A percentile compares a stretch with the other conserved stretches of the same genome.
These are phyloP conservation scores for Zootoca vivipara DNA, from an alignment of 2,113 vertebrate genomes.

Conservation along the genomic window DNA sequence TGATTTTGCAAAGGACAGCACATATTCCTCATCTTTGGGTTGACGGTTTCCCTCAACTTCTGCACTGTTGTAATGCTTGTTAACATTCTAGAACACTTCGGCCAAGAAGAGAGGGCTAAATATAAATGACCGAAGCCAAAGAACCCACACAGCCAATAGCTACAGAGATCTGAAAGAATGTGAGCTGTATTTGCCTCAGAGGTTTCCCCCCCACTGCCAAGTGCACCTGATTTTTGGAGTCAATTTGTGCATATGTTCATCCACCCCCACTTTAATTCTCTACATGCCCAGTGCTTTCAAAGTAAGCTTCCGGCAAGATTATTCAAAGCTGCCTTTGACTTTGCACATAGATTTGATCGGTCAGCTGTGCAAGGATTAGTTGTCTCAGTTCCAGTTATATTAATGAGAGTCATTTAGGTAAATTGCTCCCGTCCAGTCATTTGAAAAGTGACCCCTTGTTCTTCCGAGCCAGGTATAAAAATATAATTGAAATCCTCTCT, in stretches of 20 bases:
- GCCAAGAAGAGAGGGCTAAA: background rate
- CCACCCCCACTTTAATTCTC: background rate
- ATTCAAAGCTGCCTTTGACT: slow-evolving; percentile 30
- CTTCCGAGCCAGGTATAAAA: slow-evolving; percentile 38
- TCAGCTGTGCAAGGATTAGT: slow-evolving; percentile 36
- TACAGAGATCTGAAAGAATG: background rate
- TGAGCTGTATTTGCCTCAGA: background rate
- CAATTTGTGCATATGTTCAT: background rate
- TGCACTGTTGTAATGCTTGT: background rate
- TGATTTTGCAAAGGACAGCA: background rate
- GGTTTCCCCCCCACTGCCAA: background rate
- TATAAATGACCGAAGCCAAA: background rate
- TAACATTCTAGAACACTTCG: background rate
- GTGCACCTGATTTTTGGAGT: background rate
- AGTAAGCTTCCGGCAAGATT: slow-evolving; percentile 17
- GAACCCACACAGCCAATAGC: background rate
- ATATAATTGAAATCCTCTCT: slow-evolving; percentile 37
- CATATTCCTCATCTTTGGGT: background rate
- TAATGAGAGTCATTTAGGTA: slow-evolving; percentile 40
- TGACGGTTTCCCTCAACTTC: background rate
- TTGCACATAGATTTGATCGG: slow-evolving; percentile 1
- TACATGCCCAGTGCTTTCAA: background rate
- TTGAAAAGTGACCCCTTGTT: slow-evolving; percentile 27
- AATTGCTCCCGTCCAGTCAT: slow-evolving; percentile 44
- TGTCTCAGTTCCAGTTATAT: slow-evolving; percentile 42